These are phyloP conservation scores for Papilio aristodemus DNA, from an alignment of 1,140 invertebrate genomes.

Conservation along the genomic window DNA sequence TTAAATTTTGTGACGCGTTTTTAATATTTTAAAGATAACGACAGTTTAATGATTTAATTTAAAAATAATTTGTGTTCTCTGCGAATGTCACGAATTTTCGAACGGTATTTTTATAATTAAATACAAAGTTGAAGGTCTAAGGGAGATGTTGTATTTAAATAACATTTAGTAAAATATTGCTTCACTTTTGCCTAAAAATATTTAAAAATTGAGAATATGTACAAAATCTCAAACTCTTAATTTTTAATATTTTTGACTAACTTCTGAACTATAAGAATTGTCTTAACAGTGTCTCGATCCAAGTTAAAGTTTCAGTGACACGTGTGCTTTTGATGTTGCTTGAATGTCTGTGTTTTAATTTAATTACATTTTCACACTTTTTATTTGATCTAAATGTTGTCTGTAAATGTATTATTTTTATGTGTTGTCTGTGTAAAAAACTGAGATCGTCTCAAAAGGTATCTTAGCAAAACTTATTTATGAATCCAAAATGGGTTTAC, in stretches of 20 bases:
- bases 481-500: not conserved
- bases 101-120: not conserved
- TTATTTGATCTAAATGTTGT: conserved; percentile 22
- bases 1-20: conserved; percentile 20
- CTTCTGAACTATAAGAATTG: not conserved
- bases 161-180: not conserved
- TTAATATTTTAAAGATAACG: not conserved
- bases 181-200: not conserved
- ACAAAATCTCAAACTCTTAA: not conserved
- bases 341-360: conserved; percentile 28
- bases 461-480: not conserved
- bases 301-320: conserved; percentile 7
- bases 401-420: conserved; percentile 9
- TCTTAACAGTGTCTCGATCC: not conserved
- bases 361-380: conserved; percentile 11
- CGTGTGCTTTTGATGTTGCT: conserved; percentile 30
- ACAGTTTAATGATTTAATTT: not conserved
- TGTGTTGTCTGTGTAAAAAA: conserved; percentile 9
- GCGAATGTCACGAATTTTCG: conserved; percentile 13
- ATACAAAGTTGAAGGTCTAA: not conserved
- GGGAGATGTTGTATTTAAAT: too few relatives aligned
- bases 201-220: not conserved
- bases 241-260: not conserved
- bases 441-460: not conserved
- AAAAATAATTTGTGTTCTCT: conserved; percentile 9